phyloP scores from a whole-genome alignment of 2,797 vertebrate genomes.

The Merluccius polli region DNA sequence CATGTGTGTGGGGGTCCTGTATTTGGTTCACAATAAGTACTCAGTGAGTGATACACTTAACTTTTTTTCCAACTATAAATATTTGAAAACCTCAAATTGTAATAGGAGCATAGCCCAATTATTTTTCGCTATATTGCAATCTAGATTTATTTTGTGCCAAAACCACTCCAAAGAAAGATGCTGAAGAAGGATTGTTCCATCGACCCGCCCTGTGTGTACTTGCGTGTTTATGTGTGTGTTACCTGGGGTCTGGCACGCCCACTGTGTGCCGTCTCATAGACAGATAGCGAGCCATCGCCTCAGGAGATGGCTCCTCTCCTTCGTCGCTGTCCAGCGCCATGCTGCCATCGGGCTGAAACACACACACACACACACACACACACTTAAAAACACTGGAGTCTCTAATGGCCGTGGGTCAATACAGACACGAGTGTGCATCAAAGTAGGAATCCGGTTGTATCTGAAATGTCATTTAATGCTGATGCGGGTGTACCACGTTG shows the following conservation, averaged over 20 bases:
- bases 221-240: constrained; percentile 25
- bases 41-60: neutral
- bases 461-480: neutral
- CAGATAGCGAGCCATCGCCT: constrained; percentile 95
- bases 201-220: neutral
- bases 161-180: neutral
- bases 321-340: constrained; percentile 97
- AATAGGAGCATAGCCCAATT: neutral
- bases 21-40: neutral
- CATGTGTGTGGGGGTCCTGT: neutral
- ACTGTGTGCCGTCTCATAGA: constrained; percentile 98
- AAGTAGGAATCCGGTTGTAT: neutral
- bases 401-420: neutral
- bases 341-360: constrained; percentile 81
- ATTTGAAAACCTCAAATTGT: neutral
- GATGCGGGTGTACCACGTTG: neutral
- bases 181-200: neutral
- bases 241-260: constrained; percentile 97
- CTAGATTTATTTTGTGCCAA: neutral
- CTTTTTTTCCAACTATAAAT: too few species aligned
- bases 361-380: neutral
- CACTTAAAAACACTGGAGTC: neutral
- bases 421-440: neutral
- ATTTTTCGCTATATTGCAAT: neutral
- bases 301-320: constrained; percentile 94